Evolutionary conservation across 2,797 vertebrate species (phyloP), one percentile per base, ranked within the genome.

Genomic region (Pogoniulus pusillus): DNA sequence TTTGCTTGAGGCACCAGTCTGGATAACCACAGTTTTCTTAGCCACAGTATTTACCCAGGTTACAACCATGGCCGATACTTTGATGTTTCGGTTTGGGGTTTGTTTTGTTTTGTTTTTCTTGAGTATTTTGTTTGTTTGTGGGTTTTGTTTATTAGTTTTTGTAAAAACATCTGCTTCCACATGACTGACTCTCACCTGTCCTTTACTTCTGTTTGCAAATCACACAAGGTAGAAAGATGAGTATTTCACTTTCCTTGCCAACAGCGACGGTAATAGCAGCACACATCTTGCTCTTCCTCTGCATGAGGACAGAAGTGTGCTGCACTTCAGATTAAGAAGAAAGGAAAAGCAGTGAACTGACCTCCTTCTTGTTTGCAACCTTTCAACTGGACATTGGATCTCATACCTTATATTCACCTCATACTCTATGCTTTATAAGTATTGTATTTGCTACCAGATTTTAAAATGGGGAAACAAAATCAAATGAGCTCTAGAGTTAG

Each of bases 241-340:
- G 22, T 77, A 66, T 82, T 87, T 75, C 66, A 8, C 43, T 59
- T 79, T 47, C 53, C 49, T 63, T 83, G 63, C 37, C 49, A 29
- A 19, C 2, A 3, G 18, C 41, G 66, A 9, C 9, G 24, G 32
- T 54, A 66, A 8, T 5, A 47, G 60, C 34, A 80, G 34, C 9
- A 34, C 0, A 2, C 17, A 30, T 7, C 7, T 8, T 1, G 1
- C 27, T 53, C 14, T 82, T 9, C 51, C 6, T 60, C 35, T 76
- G 6, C 15, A 4, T 41, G 16, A 85, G 37, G 27, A 16, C 32
- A 17, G 51, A 29, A n/a, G 12, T 10, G 8, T 16, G 39, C 34
- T 85, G 19, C 26, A 3, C 39, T 47, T 75, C 47, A 58, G 34
- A 27, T 35, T 34, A 35, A 58, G 58, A 54, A 54, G 54, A 58